Evolutionary conservation across 2,113 vertebrate genomes (phyloP).

Genomic region (Melanotaenia duboulayi): DNA sequence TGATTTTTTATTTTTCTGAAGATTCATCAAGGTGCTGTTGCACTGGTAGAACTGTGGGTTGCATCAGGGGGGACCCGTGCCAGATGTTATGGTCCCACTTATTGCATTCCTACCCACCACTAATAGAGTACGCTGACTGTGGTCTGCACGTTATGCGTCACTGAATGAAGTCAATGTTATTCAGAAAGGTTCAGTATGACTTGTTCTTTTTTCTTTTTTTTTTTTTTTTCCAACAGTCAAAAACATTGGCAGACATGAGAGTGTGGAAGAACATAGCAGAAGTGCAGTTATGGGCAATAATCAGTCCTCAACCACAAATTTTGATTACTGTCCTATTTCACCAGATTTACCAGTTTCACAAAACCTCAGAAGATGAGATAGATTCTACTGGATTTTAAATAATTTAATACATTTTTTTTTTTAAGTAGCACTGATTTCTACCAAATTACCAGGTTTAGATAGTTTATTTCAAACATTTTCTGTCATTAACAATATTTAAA

Average conservation of each 20-base stretch:
- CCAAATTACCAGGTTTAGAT: too few species aligned
- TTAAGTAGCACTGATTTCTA: not conserved
- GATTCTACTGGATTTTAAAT: not conserved
- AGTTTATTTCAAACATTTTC: too few species aligned
- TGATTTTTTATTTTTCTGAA: constrained; percentile 55
- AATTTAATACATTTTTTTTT: not conserved
- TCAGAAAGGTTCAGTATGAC: constrained; percentile 61
- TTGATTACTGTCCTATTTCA: not conserved
- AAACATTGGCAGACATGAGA: constrained; percentile 19
- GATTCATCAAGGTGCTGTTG: constrained; percentile 67
- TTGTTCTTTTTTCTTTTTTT: constrained; percentile 48
- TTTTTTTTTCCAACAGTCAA: constrained; percentile 44
- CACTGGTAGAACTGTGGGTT: constrained; percentile 57
- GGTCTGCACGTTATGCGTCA: constrained; percentile 65
- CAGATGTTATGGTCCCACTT: constrained; percentile 63
- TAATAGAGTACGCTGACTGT: constrained; percentile 61
- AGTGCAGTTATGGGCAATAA: constrained; percentile 13
- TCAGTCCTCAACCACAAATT: constrained; percentile 23
- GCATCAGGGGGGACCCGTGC: constrained; percentile 63
- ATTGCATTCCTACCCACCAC: constrained; percentile 69
- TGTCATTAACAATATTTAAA: too few species aligned
- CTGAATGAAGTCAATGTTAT: constrained; percentile 57
- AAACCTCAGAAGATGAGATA: not conserved
- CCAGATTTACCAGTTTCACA: constrained; percentile 8
- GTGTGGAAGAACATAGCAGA: constrained; percentile 37